Evolutionary conservation across 2,797 vertebrate species (phyloP).

Genomic region (Cyprinella venusta): DNA sequence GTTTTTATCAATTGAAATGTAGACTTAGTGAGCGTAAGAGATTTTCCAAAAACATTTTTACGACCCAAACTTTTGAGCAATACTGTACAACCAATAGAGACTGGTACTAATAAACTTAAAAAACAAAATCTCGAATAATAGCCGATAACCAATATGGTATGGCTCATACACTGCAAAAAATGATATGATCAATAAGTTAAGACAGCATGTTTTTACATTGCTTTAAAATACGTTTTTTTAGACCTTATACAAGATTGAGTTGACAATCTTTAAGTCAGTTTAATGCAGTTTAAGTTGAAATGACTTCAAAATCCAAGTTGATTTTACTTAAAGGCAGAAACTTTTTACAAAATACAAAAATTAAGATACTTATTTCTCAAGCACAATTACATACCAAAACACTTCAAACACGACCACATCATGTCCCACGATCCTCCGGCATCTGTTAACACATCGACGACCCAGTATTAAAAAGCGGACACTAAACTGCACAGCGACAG

Average conservation of each 20-base stretch:
- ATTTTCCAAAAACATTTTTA: background rate
- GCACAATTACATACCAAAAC: constrained; percentile 43
- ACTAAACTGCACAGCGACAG: constrained; percentile 65
- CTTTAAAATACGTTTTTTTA: too few relatives aligned
- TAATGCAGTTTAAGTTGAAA: too few relatives aligned
- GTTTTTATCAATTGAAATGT: background rate
- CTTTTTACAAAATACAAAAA: background rate
- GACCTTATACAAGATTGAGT: too few relatives aligned
- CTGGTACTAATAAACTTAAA: background rate
- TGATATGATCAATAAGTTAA: too few relatives aligned
- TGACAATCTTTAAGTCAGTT: too few relatives aligned
- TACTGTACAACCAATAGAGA: background rate
- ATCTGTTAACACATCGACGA: background rate
- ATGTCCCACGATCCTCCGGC: background rate
- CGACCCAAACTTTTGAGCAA: background rate
- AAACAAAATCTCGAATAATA: background rate
- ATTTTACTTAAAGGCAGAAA: too few relatives aligned
- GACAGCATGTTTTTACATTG: too few relatives aligned
- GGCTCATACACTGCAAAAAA: too few relatives aligned
- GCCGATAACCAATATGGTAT: background rate
- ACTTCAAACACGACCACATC: constrained; percentile 27
- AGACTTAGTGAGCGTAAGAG: background rate
- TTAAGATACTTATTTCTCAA: constrained; percentile 50
- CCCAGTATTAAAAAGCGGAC: background rate
- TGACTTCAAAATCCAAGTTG: too few relatives aligned